Percentiles rank a stretch among this genome's conserved stretches.
phyloP scores from a whole-genome alignment of 2,113 vertebrate species.

The Elephas maximus region DNA sequence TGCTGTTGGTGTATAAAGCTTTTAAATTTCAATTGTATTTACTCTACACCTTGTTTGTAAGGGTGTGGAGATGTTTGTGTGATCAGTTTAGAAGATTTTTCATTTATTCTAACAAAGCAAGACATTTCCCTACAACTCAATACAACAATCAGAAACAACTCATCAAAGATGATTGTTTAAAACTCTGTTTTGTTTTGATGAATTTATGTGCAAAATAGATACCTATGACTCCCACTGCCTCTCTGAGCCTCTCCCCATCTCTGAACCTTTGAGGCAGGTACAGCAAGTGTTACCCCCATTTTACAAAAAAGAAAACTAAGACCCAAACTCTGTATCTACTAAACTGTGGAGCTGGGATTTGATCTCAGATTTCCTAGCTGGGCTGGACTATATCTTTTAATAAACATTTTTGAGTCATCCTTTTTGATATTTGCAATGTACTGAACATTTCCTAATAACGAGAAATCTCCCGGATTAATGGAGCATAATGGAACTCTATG shows the following conservation, averaged over 20 bases:
- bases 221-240: neutral
- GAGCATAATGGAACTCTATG: neutral
- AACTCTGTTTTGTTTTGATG: neutral
- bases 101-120: conserved; percentile 42
- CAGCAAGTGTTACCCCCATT: neutral
- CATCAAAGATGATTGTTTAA: neutral
- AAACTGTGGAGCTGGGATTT: neutral
- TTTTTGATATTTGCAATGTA: neutral
- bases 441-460: neutral
- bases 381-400: neutral
- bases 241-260: neutral
- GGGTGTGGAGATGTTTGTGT: neutral
- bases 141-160: neutral
- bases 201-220: neutral
- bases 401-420: neutral
- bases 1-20: neutral
- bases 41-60: neutral
- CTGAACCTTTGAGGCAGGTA: neutral
- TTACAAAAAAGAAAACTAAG: neutral
- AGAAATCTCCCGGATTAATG: conserved; percentile 20
- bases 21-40: neutral
- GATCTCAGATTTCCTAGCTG: neutral
- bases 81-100: conserved; percentile 24
- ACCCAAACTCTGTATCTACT: neutral
- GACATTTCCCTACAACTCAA: conserved; percentile 18